Percentiles rank a stretch among this genome's conserved stretches.
Evolutionary conservation across 2,797 vertebrate genomes (phyloP).

Genomic region (Pagetopsis macropterus): DNA sequence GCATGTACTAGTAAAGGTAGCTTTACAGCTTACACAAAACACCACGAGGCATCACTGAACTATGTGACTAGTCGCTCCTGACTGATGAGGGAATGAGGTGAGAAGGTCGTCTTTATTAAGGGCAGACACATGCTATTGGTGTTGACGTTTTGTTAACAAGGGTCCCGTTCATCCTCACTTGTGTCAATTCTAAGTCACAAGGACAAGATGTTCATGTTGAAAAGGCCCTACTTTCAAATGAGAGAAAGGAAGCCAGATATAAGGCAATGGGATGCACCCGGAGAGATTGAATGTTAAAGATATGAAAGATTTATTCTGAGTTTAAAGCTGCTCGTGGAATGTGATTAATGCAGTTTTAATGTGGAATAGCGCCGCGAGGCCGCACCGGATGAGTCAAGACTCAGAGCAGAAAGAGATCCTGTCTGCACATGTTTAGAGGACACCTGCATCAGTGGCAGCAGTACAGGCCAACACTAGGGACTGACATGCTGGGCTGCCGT

Average conservation of each 20-base stretch:
- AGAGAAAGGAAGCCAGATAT: too few relatives aligned
- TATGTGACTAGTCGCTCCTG: not conserved
- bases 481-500: not conserved
- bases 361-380: slow-evolving; percentile 1
- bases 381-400: not conserved
- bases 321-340: not conserved
- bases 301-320: not conserved
- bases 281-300: not conserved
- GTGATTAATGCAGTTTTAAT: not conserved
- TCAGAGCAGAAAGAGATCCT: slow-evolving; percentile 12
- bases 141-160: too few relatives aligned
- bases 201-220: too few relatives aligned
- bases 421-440: slow-evolving; percentile 43
- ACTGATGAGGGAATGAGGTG: slow-evolving; percentile 1
- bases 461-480: not conserved
- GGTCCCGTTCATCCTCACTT: too few relatives aligned
- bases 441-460: not conserved
- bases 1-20: too few relatives aligned
- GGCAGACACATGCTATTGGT: too few relatives aligned
- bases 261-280: too few relatives aligned
- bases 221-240: too few relatives aligned
- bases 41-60: too few relatives aligned
- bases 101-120: not conserved
- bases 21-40: too few relatives aligned
- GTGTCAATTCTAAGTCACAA: too few relatives aligned